Conservation (phyloP, 1,140 invertebrate species). For the Drosophila micromelanica region DNA sequence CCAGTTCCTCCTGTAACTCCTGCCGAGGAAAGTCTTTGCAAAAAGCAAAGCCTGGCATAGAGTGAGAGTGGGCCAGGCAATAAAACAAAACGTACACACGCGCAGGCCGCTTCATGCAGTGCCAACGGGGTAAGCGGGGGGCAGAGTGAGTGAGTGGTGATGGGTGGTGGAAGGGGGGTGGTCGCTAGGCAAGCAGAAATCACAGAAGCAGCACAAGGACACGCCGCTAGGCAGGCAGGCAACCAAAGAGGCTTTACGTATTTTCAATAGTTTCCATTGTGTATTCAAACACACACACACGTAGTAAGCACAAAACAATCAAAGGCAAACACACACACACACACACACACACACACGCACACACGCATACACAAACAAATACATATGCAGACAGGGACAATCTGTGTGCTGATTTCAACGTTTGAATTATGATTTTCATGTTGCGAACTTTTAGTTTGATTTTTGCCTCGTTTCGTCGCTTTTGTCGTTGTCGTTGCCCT, state of each 20-base stretch:
- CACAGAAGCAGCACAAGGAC: constrained; percentile 81
- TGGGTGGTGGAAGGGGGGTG: constrained; percentile 1
- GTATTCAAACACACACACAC: constrained; percentile 54
- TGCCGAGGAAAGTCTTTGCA: constrained; percentile 67
- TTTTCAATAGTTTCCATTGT: constrained; percentile 79
- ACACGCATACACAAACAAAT: constrained; percentile 26
- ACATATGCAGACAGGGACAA: constrained; percentile 49
- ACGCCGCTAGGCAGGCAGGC: constrained; percentile 57
- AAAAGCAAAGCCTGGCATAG: constrained; percentile 62
- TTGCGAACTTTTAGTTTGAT: constrained; percentile 78
- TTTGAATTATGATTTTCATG: constrained; percentile 83
- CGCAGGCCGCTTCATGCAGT: constrained; percentile 22
- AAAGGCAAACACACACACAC: constrained; percentile 32
- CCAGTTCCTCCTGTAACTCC: neutral
- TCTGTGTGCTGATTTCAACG: constrained; percentile 74
- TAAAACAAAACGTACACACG: constrained; percentile 80
- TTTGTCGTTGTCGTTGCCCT: constrained; percentile 56
- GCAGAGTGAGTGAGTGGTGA: constrained; percentile 7
- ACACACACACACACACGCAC: constrained; percentile 35
- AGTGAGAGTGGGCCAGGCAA: constrained; percentile 58
- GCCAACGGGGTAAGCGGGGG: constrained; percentile 1
- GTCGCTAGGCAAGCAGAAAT: constrained; percentile 50
- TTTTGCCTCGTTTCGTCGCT: constrained; percentile 74
- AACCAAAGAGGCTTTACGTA: constrained; percentile 76
- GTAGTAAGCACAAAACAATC: constrained; percentile 53